Conservation (phyloP, 2,113 vertebrate genomes). For the Nicator chloris region DNA sequence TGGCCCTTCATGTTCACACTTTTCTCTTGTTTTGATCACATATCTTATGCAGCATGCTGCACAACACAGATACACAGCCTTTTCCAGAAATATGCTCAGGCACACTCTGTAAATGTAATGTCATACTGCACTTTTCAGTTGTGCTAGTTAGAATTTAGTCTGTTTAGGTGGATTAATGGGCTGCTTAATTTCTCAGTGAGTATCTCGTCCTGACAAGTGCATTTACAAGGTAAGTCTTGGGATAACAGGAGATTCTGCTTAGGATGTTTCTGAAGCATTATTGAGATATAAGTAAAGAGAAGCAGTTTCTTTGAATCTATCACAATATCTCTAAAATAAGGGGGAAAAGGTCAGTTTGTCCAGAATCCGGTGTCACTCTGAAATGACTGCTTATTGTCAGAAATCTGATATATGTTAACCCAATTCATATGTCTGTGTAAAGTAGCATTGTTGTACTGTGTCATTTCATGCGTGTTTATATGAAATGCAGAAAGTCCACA, state of each 20-base stretch:
- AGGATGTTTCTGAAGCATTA: neutral
- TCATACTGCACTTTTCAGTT: neutral
- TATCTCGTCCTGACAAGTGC: neutral
- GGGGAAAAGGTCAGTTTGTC: neutral
- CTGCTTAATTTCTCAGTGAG: neutral
- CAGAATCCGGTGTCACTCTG: neutral
- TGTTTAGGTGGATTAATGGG: neutral
- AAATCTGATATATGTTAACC: neutral
- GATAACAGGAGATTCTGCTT: neutral
- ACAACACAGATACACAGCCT: neutral
- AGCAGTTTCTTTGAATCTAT: neutral
- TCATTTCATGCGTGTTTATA: neutral
- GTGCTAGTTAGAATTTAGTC: neutral
- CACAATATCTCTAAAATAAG: neutral
- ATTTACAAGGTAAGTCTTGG: neutral
- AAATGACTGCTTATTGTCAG: neutral
- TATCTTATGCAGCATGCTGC: neutral
- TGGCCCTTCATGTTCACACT: neutral
- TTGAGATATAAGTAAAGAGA: neutral
- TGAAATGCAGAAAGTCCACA: neutral
- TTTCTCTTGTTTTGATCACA: neutral
- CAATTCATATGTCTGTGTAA: neutral
- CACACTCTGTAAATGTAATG: neutral
- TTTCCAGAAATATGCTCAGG: neutral
- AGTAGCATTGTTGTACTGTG: neutral